These are phyloP conservation scores for Drosophila mauritiana DNA, from an alignment of 1,140 invertebrate genomes.

Conservation along the genomic window DNA sequence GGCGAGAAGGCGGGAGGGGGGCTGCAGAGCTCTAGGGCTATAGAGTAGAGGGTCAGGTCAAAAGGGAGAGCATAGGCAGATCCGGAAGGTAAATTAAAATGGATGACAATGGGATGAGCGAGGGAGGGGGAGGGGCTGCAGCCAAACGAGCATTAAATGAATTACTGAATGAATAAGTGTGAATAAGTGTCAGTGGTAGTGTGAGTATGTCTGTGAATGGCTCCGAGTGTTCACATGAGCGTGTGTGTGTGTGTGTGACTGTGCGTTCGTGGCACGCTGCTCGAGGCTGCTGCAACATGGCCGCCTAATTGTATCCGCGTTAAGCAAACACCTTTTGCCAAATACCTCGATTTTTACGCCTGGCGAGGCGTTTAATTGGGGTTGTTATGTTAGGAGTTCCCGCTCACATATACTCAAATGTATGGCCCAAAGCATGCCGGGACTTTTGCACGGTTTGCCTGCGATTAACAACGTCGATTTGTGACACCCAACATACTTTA, in stretches of 20 bases:
- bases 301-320: conserved; percentile 48
- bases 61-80: conserved; percentile 55
- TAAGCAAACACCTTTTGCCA: conserved; percentile 74
- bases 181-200: conserved; percentile 18
- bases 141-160: conserved; percentile 78
- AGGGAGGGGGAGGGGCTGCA: conserved; percentile 32
- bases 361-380: conserved; percentile 74
- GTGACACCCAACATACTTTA: conserved; percentile 73
- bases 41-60: conserved; percentile 36
- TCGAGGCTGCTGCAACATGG: conserved; percentile 45
- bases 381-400: conserved; percentile 49
- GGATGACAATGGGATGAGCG: conserved; percentile 76
- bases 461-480: conserved; percentile 37
- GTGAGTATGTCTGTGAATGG: conserved; percentile 20
- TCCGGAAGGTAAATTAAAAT: conserved; percentile 83
- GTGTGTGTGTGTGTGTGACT: conserved; percentile 12
- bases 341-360: conserved; percentile 66
- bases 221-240: conserved; percentile 14
- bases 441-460: conserved; percentile 35
- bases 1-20: not conserved
- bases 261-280: conserved; percentile 44
- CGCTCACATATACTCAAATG: conserved; percentile 26
- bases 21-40: not conserved
- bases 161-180: conserved; percentile 58
- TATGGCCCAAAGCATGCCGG: not conserved